Evolutionary conservation across 92 coral and sea anemone genomes (phyloP), one percentile per base, ranked within the genome.

Genomic region (Micromussa lordhowensis): DNA sequence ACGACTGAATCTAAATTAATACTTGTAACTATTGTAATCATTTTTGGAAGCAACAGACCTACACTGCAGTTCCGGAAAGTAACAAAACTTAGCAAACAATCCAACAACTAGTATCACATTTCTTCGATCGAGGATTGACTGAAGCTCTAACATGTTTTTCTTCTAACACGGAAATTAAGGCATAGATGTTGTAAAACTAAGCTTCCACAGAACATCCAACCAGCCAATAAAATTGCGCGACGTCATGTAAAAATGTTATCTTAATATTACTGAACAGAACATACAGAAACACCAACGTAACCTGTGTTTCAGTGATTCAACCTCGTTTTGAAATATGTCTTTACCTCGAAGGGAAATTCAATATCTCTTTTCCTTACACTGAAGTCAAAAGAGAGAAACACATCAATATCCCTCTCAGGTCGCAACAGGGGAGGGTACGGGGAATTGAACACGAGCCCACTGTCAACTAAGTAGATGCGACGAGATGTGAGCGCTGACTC

Each of bases 361-460:
- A 55, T 77, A 71, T 94, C 94, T 14, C 87, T 88, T 9, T 89
- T 90, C 55, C 95, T 85, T 53, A 85, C 89, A 79, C 96, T 96
- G 92, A 91, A 92, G 77, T 96, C 98, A 73, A 92, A 96, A 38
- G 98, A 96, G 51, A 96, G 54, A 68, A 90, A 88, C 18, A 96
- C 51, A 58, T 96, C 98, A 79, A 94, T 96, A 12, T 86, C 81
- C 89, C 98, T 74, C 29, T 94, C 85, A n/a, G 94, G 78, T 19
- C 96, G 90, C 29, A 94, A 85, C 35, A 96, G 40, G 24, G 95
- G 78, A 14, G 96, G 96, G 80, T 75, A 96, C 5, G 98, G 98
- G 5, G 95, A 94, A 77, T 96, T 96, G 84, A 96, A 96, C 73
- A 91, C 95, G 29, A 96, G 91, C 54, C 98, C 98, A 79, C 92